phyloP scores from a whole-genome alignment of 2,888 invertebrate species.

The Rhopalosiphum nymphaeae region DNA sequence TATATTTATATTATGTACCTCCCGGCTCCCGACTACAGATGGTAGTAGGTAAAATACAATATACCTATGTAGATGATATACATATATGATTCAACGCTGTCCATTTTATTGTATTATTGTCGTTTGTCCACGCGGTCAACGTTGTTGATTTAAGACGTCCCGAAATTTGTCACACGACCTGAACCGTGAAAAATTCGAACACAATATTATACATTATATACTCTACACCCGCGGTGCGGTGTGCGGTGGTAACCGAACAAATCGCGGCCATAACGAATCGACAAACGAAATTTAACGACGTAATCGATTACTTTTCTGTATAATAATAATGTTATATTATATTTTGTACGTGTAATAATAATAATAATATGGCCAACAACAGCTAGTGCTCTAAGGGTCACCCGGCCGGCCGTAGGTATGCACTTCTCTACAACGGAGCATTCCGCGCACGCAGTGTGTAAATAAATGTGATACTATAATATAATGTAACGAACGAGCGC shows the following conservation, averaged over 20 bases:
- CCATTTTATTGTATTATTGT: not conserved
- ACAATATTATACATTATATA: not conserved
- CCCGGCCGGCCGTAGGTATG: not conserved
- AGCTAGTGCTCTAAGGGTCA: not conserved
- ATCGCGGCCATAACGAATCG: not conserved
- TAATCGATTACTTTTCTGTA: constrained; percentile 21
- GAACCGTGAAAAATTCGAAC: constrained; percentile 16
- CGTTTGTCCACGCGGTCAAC: constrained; percentile 10
- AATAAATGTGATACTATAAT: not conserved
- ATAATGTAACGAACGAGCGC: not conserved
- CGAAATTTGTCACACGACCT: constrained; percentile 31
- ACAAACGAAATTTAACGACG: constrained; percentile 1
- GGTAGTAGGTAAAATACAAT: not conserved
- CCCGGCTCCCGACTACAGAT: not conserved
- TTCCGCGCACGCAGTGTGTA: not conserved
- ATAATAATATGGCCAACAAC: not conserved
- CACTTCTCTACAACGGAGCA: not conserved
- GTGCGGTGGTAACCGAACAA: not conserved
- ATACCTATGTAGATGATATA: not conserved
- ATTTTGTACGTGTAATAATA: not conserved
- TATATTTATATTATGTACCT: not conserved
- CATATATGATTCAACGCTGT: not conserved
- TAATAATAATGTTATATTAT: not conserved
- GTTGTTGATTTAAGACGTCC: not conserved
- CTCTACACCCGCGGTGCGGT: not conserved